Evolutionary conservation across 2,797 vertebrate genomes (phyloP).

Genomic region (Sparus aurata): DNA sequence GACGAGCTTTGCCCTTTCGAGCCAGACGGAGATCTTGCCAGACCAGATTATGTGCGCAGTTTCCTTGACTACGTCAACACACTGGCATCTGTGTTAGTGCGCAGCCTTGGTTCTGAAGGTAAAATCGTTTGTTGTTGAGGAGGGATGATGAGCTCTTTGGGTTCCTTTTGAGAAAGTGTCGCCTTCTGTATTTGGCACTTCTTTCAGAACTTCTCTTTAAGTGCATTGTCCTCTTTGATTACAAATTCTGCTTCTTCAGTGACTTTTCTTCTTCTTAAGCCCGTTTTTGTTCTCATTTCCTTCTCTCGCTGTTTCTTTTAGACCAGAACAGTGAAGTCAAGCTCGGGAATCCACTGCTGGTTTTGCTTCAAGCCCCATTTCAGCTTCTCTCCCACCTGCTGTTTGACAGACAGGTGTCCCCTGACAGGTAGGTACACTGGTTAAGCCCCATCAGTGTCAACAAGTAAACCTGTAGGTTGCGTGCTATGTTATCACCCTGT

Average conservation of each 20-base stretch:
- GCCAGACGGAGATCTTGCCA: conserved; percentile 63
- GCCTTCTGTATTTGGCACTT: background rate
- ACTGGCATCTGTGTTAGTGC: conserved; percentile 89
- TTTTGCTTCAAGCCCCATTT: conserved; percentile 92
- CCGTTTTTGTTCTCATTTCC: background rate
- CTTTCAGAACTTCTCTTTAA: background rate
- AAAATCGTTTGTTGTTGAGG: conserved; percentile 25
- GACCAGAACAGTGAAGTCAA: conserved; percentile 88
- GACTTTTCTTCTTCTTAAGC: background rate
- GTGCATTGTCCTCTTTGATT: background rate
- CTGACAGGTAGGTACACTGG: conserved; percentile 89
- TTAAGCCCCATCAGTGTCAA: background rate
- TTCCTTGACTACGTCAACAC: conserved; percentile 92
- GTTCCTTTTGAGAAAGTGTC: background rate
- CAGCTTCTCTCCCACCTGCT: conserved; percentile 93
- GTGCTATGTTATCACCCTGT: background rate
- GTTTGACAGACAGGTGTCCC: conserved; percentile 94
- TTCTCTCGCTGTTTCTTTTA: conserved; percentile 65
- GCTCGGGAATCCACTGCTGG: conserved; percentile 93
- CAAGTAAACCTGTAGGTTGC: background rate
- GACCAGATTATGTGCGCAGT: conserved; percentile 87
- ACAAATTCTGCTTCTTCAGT: background rate
- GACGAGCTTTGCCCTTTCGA: conserved; percentile 84
- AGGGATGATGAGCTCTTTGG: background rate
- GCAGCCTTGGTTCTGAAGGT: conserved; percentile 93